phyloP scores from a whole-genome alignment of 1,140 invertebrate species.

The Sycophila sp. region DNA sequence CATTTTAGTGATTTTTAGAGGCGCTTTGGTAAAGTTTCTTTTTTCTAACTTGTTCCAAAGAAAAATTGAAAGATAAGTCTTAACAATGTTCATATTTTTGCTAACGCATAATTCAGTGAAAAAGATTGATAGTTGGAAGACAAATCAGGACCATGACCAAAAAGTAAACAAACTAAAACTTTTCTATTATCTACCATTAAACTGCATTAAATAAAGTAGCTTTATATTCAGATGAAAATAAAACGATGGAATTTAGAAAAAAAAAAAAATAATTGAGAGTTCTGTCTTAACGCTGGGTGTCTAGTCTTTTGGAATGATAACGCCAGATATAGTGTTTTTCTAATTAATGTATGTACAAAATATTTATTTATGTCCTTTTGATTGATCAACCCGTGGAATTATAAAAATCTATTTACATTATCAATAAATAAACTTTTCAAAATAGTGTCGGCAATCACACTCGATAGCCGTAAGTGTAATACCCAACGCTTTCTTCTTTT shows the following conservation, averaged over 20 bases:
- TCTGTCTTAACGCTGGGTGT: conserved; percentile 18
- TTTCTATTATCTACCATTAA: no score
- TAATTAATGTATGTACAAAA: conserved; percentile 62
- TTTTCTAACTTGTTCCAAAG: background rate
- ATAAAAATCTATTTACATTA: conserved; percentile 42
- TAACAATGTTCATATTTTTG: no score
- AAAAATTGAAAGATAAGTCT: background rate
- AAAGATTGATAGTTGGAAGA: no score
- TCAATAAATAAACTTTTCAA: conserved; percentile 38
- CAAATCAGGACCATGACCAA: no score
- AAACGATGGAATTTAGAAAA: background rate
- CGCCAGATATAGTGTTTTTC: conserved; percentile 52
- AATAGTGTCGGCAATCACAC: conserved; percentile 14
- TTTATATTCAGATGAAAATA: no score
- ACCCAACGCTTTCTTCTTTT: background rate
- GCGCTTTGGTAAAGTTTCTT: background rate
- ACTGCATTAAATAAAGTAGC: no score
- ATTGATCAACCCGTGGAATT: conserved; percentile 30
- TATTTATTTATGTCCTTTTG: conserved; percentile 57
- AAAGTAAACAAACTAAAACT: no score
- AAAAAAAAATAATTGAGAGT: background rate
- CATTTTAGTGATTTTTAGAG: background rate
- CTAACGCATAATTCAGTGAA: no score
- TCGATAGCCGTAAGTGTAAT: background rate
- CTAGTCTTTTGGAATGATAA: conserved; percentile 53